Conservation (phyloP, 2,113 vertebrate genomes). For the Cricetomys ansorgei region DNA sequence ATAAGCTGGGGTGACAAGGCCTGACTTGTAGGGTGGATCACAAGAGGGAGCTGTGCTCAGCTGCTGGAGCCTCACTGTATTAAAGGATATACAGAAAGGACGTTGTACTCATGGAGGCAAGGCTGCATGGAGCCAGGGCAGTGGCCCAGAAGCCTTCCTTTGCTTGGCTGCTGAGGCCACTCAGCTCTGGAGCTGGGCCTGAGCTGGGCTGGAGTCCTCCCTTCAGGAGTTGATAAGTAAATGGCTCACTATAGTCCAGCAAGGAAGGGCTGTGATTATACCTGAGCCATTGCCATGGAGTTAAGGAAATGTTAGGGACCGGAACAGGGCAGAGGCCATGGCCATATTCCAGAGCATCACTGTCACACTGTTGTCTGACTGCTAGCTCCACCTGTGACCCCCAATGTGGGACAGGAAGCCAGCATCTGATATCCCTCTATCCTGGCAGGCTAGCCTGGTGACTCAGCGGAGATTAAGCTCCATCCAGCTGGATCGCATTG, state of each 20-base stretch:
- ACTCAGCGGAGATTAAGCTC: background rate
- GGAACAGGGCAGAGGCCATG: background rate
- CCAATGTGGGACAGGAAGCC: background rate
- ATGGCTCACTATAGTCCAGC: background rate
- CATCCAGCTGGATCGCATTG: rapidly evolving
- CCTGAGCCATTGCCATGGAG: background rate
- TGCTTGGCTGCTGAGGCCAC: background rate
- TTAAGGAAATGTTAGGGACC: background rate
- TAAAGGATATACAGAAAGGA: rapidly evolving
- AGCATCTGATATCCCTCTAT: background rate
- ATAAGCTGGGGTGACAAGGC: background rate
- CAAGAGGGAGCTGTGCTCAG: background rate
- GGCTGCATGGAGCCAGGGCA: background rate
- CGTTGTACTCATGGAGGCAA: rapidly evolving
- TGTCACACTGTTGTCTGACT: background rate
- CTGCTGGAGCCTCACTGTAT: background rate
- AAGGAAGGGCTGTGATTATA: background rate
- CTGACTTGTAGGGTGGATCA: background rate
- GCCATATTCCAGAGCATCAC: background rate
- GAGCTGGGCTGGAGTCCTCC: background rate
- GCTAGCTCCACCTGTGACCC: background rate
- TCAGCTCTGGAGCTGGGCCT: background rate
- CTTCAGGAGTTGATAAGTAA: background rate
- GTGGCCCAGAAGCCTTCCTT: background rate
- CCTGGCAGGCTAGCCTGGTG: background rate